Evolutionary conservation across 2,888 invertebrate species (phyloP), one percentile per base, ranked within the genome.

Genomic region (Hypsopygia costalis): DNA sequence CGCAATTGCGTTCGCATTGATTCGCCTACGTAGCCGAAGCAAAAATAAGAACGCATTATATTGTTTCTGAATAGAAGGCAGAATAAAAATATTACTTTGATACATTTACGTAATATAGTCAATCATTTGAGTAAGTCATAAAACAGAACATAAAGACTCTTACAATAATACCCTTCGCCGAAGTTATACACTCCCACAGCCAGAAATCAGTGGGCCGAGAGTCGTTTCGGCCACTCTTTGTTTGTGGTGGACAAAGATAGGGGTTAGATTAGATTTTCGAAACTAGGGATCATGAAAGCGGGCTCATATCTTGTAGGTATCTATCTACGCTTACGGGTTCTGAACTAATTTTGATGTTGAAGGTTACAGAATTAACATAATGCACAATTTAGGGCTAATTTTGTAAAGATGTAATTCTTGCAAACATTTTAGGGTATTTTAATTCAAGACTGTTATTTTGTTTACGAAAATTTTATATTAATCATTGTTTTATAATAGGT

Each of bases 181-280:
- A 32, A 8, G 6, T 16, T 32, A 32, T 35, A 28, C 28, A n/a
- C 28, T 36, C n/a, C 16, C 25, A 25, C 25, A 16, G 16, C n/a
- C n/a, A 29, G 16, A 28, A 36, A 3, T 27, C 36, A 36, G 29
- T 30, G 36, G 21, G 9, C 29, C 29, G 11, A 16, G 11, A 36
- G 36, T 30, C 29, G 22, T 1, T 22, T 38, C 12, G 25, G 20
- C 11, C 12, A 32, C 22, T 38, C 37, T 38, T 32, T 38, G 37
- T 38, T 38, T 38, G 36, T 21, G 30, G n/a, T 32, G 37, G 37
- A 31, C 37, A 21, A 12, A 38, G 31, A 38, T 36, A 36, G 30
- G 32, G 37, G 37, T 22, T 29, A 36, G 37, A 38, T 38, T 38
- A 38, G 22, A 32, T 32, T 38, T 38, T 31, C 37, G 37, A 31